Evolutionary conservation across 2,113 vertebrate species (phyloP).

Genomic region (Lontra canadensis): DNA sequence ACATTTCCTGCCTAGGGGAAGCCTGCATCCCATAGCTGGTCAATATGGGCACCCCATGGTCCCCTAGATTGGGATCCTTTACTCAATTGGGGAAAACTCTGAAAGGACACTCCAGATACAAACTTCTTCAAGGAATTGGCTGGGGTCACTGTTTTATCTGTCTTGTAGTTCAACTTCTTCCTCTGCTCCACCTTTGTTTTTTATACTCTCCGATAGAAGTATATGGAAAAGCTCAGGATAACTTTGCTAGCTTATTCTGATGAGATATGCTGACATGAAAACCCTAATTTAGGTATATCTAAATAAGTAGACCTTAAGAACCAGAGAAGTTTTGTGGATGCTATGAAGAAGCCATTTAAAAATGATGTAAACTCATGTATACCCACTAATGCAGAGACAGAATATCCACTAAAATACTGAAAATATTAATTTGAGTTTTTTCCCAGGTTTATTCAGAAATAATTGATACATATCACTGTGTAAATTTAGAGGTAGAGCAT

Average conservation of each 20-base stretch:
- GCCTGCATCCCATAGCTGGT: not conserved
- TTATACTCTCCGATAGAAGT: not conserved
- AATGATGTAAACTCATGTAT: not conserved
- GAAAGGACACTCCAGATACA: not conserved
- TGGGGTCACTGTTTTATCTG: not conserved
- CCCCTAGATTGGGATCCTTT: not conserved
- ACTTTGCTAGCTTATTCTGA: not conserved
- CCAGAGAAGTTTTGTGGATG: not conserved
- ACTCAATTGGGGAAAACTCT: not conserved
- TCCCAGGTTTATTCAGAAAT: not conserved
- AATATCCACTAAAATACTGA: not conserved
- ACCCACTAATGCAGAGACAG: not conserved
- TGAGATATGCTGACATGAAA: not conserved
- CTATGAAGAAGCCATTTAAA: not conserved
- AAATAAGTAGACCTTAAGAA: not conserved
- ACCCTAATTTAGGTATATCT: not conserved
- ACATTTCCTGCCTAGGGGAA: not conserved
- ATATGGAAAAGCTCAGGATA: not conserved
- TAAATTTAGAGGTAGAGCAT: not conserved
- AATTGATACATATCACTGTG: not conserved
- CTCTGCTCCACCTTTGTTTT: not conserved
- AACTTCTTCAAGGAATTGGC: not conserved
- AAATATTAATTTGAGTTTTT: not conserved
- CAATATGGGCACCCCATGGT: not conserved
- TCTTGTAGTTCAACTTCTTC: not conserved